Evolutionary conservation across 2,888 invertebrate species (phyloP), one percentile per base, ranked within the genome.

Genomic region (Malachius bipustulatus): DNA sequence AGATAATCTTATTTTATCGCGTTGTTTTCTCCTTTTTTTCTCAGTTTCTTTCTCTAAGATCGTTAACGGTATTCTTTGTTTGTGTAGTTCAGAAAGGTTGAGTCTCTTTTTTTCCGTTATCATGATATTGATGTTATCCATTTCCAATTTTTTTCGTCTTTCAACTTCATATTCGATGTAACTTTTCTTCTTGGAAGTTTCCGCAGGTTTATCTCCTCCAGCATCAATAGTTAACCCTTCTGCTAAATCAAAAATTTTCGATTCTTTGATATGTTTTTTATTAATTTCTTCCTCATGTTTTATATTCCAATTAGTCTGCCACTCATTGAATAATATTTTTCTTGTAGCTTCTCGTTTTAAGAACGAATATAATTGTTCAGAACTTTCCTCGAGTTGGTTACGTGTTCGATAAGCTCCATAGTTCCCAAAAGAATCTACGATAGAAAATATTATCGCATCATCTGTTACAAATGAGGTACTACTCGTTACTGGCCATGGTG

Each of bases 91-190:
- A 16, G 71, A 69, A 43, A 68, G 67, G 35, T 73, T 70, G 16
- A 78, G 64, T 45, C 73, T 68, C 47, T 77, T 77, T 42, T 75
- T 76, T 4, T 69, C 69, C 16, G 77, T 59, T 50, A 82, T 67
- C 41, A 75, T 63, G 55, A 67, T 56, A 59, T 75, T 67, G 54
- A 82, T 75, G 1, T 77, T 67, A 43, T 72, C 71, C 32, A 77
- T 65, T 50, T 80, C 74, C 44, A 76, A 70, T 41, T 66, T 66
- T 46, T 73, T 70, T 71, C 76, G 77, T 45, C 71, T 66, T 40
- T 70, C 69, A 50, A 67, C 55, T 3, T 62, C 57, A 49, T 54
- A 55, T 47, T 60, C 59, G 31, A 51, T 19, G 24, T 45, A 42
- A 14, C 41, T 35, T 38, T 54, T 59, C 42, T 64, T 65, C 19